Evolutionary conservation across 2,797 vertebrate genomes (phyloP), one percentile per base, ranked within the genome.

Genomic region (Neomorphus geoffroyi): DNA sequence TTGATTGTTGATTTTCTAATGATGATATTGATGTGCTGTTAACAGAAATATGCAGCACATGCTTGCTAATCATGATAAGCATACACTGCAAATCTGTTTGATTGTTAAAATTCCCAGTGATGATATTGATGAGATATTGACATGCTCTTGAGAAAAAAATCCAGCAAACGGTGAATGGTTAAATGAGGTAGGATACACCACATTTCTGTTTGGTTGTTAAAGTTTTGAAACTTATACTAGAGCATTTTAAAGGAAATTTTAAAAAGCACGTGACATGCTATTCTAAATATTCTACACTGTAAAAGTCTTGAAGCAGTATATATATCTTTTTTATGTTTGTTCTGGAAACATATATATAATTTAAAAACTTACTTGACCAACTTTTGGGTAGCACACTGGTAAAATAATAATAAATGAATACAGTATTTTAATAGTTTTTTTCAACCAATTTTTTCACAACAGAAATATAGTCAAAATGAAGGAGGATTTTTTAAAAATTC

Each of bases 21-120:
- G 45, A 69, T 35, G 54, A 81, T 95, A 94, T 92, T 81, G 88
- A 88, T 1, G 0, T 64, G 80, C 84, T 90, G 80, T 83, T 97
- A 95, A 94, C 57, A 95, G 88, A 95, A 95, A 92, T 92, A 97
- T 86, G 90, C 86, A 86, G 48, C 78, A 74, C 46, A 33, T 37
- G 73, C 91, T 87, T 93, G 79, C 86, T 91, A 94, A 85, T 94
- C 3, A 0, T 78, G 73, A 86, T 85, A 94, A 97, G 92, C 79
- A 94, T 66, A 78, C 64, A 26, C 26, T 57, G 77, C 83, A 90
- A 91, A 83, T 78, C 73, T 21, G 11, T 94, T 90, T 79, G 88
- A 94, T 85, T 89, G 72, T 80, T 95, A 84, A 93, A 94, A 94
- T 96, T 96, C 91, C 88, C 91, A 96, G 96, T 87, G 65, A 94